These are phyloP conservation scores for Myiagra hebetior DNA, from an alignment of 2,113 vertebrate species.

Conservation along the genomic window DNA sequence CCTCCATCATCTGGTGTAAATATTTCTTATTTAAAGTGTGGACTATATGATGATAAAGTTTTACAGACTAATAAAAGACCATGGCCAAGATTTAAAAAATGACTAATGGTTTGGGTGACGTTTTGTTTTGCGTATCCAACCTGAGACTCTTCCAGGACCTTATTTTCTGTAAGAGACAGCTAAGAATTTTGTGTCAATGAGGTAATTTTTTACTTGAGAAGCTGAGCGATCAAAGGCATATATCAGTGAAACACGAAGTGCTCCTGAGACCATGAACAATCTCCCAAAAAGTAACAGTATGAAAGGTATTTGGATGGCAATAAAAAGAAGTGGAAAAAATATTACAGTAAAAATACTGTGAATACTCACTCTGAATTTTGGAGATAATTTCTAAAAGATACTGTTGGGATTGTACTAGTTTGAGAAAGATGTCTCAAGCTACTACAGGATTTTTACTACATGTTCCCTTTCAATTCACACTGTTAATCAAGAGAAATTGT, in stretches of 20 bases:
- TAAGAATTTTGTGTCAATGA: neutral
- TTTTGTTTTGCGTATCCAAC: neutral
- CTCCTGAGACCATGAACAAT: neutral
- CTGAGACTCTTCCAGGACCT: neutral
- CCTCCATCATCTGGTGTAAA: neutral
- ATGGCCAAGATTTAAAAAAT: neutral
- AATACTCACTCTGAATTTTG: neutral
- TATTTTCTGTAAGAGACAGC: neutral
- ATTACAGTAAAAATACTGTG: neutral
- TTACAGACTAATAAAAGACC: conserved; percentile 27
- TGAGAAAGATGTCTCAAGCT: neutral
- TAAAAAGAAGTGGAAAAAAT: neutral
- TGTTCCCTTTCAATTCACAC: neutral
- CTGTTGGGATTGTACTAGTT: neutral
- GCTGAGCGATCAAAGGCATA: neutral
- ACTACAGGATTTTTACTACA: neutral
- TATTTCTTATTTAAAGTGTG: neutral
- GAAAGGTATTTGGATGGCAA: neutral
- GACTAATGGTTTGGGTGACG: neutral
- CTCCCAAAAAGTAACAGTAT: neutral
- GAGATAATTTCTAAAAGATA: neutral
- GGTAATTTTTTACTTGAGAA: neutral
- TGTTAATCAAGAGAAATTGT: neutral
- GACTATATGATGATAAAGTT: conserved; percentile 4
- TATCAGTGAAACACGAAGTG: neutral